A percentile compares a stretch with the other conserved stretches of the same genome.
phyloP scores from a whole-genome alignment of 2,797 vertebrate genomes.

The Telmatherina bonti region DNA sequence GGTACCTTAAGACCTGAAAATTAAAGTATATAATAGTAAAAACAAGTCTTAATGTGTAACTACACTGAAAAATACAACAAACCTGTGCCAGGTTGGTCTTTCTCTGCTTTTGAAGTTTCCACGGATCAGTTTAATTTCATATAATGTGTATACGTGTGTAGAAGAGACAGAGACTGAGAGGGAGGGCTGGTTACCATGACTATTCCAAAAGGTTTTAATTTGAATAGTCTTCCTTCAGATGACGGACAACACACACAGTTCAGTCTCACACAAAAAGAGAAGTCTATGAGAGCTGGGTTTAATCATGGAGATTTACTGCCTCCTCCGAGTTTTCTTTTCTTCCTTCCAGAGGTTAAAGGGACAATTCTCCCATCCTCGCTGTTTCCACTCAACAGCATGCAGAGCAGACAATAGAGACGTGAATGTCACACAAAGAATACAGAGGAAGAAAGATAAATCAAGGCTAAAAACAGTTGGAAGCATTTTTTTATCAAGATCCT shows the following conservation, averaged over 20 bases:
- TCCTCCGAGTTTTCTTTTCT: constrained; percentile 46
- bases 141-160: constrained; percentile 23
- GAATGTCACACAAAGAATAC: constrained; percentile 31
- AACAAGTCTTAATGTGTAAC: not conserved
- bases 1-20: not conserved
- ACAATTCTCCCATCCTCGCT: constrained; percentile 41
- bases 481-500: constrained; percentile 39
- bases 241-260: constrained; percentile 61
- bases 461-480: constrained; percentile 46
- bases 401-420: constrained; percentile 58
- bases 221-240: constrained; percentile 59
- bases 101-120: constrained; percentile 29
- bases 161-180: constrained; percentile 20
- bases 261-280: constrained; percentile 57
- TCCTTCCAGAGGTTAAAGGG: constrained; percentile 67
- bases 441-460: constrained; percentile 32
- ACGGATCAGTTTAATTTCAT: constrained; percentile 26
- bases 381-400: constrained; percentile 60
- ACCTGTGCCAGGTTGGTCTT: constrained; percentile 35
- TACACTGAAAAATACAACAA: constrained; percentile 36
- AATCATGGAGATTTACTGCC: constrained; percentile 81
- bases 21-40: not conserved
- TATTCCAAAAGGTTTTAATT: constrained; percentile 50
- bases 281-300: constrained; percentile 68
- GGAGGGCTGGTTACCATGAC: constrained; percentile 71